Conservation (phyloP, 2,113 vertebrate species). For the Hemiscyllium ocellatum region DNA sequence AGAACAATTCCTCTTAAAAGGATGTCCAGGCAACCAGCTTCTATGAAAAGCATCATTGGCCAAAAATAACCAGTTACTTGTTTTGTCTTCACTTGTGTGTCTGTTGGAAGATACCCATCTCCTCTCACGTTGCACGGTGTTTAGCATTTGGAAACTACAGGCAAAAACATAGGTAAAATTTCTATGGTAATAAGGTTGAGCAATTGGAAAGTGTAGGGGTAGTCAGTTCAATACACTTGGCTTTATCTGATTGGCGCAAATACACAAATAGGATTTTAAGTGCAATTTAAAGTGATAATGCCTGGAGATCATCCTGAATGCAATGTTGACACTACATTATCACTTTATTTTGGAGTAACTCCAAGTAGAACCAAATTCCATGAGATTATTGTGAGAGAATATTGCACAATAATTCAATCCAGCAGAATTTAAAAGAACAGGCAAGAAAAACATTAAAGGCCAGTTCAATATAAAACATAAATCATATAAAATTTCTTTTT, state of each 20-base stretch:
- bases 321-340: neutral
- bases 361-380: neutral
- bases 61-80: neutral
- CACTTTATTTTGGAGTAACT: conserved; percentile 21
- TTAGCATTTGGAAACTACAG: neutral
- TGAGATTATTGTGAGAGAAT: neutral
- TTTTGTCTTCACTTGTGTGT: neutral
- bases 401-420: neutral
- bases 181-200: neutral
- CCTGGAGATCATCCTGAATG: neutral
- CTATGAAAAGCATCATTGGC: neutral
- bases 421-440: neutral
- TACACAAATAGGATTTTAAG: neutral
- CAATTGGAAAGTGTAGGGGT: neutral
- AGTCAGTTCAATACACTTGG: neutral
- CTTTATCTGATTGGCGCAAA: neutral
- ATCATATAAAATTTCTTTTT: neutral
- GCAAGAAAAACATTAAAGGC: neutral
- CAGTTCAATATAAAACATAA: neutral
- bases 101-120: neutral
- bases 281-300: neutral
- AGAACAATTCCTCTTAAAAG: neutral
- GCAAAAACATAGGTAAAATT: neutral
- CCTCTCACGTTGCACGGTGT: neutral
- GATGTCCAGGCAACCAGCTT: neutral